A percentile compares a stretch with the other conserved stretches of the same genome.
These are phyloP conservation scores for Adelphocoris suturalis DNA, from an alignment of 2,888 invertebrate species.

Conservation along the genomic window DNA sequence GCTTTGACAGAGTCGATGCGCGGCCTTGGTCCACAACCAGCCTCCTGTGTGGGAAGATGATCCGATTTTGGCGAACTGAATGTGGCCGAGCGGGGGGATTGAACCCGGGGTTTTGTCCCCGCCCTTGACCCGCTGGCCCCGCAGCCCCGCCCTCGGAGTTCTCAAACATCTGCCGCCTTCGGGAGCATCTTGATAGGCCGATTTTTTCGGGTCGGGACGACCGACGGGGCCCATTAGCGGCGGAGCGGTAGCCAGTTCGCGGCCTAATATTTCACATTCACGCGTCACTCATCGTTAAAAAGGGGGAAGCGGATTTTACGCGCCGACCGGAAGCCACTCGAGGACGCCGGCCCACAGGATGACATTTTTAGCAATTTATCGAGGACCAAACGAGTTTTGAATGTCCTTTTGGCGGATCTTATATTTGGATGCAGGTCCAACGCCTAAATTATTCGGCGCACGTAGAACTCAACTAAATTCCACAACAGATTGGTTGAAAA, in stretches of 20 bases:
- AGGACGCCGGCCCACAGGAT: not conserved
- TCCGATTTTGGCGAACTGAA: conserved; percentile 34
- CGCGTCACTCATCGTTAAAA: conserved; percentile 25
- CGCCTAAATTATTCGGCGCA: too few relatives aligned
- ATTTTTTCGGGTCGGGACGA: conserved; percentile 1
- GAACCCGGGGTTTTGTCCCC: conserved; percentile 1
- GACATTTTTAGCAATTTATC: not conserved
- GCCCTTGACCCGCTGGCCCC: conserved; percentile 2
- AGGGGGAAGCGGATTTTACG: not conserved
- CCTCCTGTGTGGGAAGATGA: not conserved
- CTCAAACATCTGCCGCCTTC: not conserved
- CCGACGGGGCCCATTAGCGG: conserved; percentile 31
- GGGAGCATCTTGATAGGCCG: conserved; percentile 14
- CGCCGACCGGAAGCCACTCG: not conserved
- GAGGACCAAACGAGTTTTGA: not conserved
- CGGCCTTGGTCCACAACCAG: conserved; percentile 5
- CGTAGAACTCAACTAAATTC: too few relatives aligned
- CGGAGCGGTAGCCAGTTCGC: not conserved
- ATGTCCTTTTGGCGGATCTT: too few relatives aligned
- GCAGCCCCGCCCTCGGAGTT: not conserved
- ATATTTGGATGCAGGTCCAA: too few relatives aligned
- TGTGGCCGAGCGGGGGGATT: conserved; percentile 2
- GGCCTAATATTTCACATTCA: conserved; percentile 32
- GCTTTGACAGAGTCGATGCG: not conserved
- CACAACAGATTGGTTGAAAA: too few relatives aligned